Evolutionary conservation across 2,888 invertebrate genomes (phyloP), one percentile per base, ranked within the genome.

Genomic region (Alviniconcha strummeri): DNA sequence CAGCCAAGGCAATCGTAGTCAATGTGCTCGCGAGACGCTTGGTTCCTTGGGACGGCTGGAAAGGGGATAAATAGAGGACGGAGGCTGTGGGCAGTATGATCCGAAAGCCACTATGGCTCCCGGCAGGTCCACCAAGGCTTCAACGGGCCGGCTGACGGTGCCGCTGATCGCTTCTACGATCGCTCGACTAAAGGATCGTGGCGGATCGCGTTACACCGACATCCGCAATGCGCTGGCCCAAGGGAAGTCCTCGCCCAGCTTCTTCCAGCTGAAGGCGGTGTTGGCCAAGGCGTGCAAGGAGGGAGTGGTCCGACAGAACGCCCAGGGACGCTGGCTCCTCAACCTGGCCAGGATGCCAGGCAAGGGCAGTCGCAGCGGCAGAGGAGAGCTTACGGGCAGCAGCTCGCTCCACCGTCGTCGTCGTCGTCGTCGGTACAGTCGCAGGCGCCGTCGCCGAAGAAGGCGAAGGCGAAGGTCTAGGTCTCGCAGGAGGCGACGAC

Each of bases 381-480:
- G 15, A 60, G 52, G 57, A 15, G 79, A 67, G 4, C 17, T 4
- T 52, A 8, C 17, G 52, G 60, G 19, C 79, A 57, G 72, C 71
- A 52, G 82, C 71, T 72, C 84, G 76, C 69, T 85, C 80, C 54
- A 15, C 78, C 80, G 83, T 74, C 55, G 36, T 64, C 17, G 85
- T 64, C 17, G 85, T 56, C 17, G 67, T 76, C 15, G 80, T 8
- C 5, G 81, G 60, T 15, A 64, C 72, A 67, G 83, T 81, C 19
- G 85, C 83, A 52, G 13, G 67, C 11, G 74, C 56, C 60, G 83
- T 79, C 54, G 76, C 57, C 83, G 80, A 55, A 72, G 13, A 67
- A 71, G n/a, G 71, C 17, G 71, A 13, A 17, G n/a, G 19, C 7
- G 71, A 7, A 71, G n/a, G 71, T 15, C 54, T 6, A 9, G 54